Evolutionary conservation across 2,797 vertebrate species (phyloP), one percentile per base, ranked within the genome.

Genomic region (Echeneis naucrates): DNA sequence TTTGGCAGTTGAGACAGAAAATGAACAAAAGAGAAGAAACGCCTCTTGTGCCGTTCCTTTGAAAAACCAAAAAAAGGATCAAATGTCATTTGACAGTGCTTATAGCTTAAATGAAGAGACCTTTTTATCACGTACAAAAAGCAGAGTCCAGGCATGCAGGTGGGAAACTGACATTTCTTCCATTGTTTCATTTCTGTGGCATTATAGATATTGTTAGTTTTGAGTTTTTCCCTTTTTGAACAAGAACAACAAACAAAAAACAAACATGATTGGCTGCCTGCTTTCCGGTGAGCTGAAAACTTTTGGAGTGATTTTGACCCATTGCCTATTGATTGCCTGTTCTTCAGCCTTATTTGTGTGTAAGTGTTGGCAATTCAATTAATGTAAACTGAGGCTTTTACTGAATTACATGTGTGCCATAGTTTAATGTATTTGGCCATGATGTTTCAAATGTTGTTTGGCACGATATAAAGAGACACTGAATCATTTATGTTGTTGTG

Each of bases 1-100:
- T 77, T 70, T 81, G 80, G 26, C 78, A 79, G 67, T 37, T 64
- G 60, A 55, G 48, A 65, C 42, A 45, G 21, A 77, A 73, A 56
- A 77, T 48, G 42, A 33, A 30, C 32, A 38, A 53, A 40, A 33
- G 23, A 52, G 35, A 35, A 32, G 24, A 54, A 56, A 64, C 16
- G 14, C 24, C 10, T 65, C 61, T 79, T 51, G 37, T 65, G 50
- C 48, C 71, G 24, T 67, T 37, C 40, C 23, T n/a, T 1, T 32
- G 32, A 35, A 52, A 47, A 58, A 59, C n/a, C n/a, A 55, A 45
- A 32, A 53, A 8, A 40, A 1, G 56, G 33, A 51, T 50, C 40
- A 47, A 53, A 67, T 30, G 11, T 64, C 74, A 38, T 61, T 1
- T 11, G 75, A 44, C 45, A 30, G 32, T 23, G 19, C 52, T 45